These are phyloP conservation scores for Wasmannia auropunctata DNA, from an alignment of 1,140 invertebrate species.

Conservation along the genomic window DNA sequence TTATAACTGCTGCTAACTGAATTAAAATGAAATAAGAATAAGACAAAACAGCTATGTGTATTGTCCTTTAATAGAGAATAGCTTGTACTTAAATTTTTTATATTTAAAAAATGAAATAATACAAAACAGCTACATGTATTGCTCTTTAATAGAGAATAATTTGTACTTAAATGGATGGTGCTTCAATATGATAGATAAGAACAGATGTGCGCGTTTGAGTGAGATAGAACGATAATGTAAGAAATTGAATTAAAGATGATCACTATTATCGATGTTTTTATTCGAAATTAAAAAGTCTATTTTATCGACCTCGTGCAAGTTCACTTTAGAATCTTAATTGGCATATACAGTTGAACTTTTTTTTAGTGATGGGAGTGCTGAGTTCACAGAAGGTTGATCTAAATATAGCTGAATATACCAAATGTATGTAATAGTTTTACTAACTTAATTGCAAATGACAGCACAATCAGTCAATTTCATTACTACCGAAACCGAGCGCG, in stretches of 20 bases:
- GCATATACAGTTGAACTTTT: no score
- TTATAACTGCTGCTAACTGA: slow-evolving; percentile 1
- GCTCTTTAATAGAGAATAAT: background rate
- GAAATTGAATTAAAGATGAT: no score
- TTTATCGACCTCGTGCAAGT: no score
- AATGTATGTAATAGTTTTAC: background rate
- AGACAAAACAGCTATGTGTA: background rate
- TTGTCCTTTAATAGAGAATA: background rate
- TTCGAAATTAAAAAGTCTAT: no score
- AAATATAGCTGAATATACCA: background rate
- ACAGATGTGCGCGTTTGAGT: no score
- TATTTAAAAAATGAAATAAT: background rate
- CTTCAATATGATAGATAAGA: no score
- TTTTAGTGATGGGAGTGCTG: no score
- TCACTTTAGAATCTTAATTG: no score
- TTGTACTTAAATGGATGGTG: background rate
- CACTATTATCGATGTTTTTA: no score
- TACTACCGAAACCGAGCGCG: background rate
- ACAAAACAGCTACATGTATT: background rate
- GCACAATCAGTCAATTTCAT: background rate
- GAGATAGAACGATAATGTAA: no score
- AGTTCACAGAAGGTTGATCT: no score
- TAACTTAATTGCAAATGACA: slow-evolving; percentile 10
- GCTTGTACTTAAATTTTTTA: background rate
- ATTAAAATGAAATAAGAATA: slow-evolving; percentile 13